These are phyloP conservation scores for Capitulum mitella DNA, from an alignment of 2,888 invertebrate genomes.

Conservation along the genomic window DNA sequence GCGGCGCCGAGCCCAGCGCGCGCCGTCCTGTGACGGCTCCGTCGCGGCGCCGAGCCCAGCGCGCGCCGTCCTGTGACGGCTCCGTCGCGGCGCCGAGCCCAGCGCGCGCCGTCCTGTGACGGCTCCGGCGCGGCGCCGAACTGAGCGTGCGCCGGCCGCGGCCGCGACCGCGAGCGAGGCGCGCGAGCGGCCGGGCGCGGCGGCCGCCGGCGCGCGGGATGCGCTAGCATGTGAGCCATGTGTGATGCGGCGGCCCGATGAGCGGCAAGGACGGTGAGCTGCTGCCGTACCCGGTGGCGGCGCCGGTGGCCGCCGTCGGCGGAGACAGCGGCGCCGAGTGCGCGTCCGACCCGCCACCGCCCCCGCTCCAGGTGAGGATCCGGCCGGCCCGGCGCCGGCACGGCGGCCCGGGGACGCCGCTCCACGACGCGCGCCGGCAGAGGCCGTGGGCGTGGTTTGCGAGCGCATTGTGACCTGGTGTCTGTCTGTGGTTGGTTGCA, in stretches of 20 bases:
- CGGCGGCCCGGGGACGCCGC: too few relatives aligned
- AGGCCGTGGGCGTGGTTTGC: too few relatives aligned
- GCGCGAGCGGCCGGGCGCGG: too few relatives aligned
- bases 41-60: too few relatives aligned
- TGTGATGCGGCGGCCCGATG: background rate
- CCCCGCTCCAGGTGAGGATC: slow-evolving; percentile 20
- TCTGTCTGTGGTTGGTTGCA: too few relatives aligned
- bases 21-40: too few relatives aligned
- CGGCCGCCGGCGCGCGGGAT: background rate
- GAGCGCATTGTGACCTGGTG: too few relatives aligned
- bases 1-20: too few relatives aligned
- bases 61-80: background rate
- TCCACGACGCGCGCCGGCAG: too few relatives aligned
- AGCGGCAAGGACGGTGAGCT: slow-evolving; percentile 5
- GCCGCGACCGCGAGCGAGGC: too few relatives aligned
- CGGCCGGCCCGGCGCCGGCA: too few relatives aligned
- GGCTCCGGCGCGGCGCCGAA: background rate
- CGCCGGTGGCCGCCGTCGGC: background rate
- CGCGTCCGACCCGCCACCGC: slow-evolving; percentile 1
- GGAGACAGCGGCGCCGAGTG: background rate
- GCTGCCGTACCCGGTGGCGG: background rate
- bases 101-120: background rate
- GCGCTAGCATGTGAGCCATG: slow-evolving; percentile 1
- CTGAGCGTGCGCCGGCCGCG: too few relatives aligned
- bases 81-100: background rate